These are phyloP conservation scores for Psilopsiagon aymara DNA, from an alignment of 2,113 vertebrate species.

Conservation along the genomic window DNA sequence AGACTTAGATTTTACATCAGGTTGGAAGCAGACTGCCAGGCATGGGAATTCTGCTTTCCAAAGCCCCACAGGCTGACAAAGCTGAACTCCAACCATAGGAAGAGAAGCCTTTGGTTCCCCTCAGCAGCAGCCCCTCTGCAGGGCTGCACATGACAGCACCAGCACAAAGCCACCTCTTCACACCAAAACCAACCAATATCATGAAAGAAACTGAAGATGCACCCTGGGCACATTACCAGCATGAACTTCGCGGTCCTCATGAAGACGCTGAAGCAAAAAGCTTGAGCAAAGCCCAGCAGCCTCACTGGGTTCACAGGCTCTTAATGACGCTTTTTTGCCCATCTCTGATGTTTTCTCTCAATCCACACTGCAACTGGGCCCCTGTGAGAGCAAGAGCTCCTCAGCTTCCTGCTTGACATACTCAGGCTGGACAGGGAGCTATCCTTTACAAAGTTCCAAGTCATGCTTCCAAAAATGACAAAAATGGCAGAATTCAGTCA, in stretches of 20 bases:
- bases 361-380: too few relatives aligned
- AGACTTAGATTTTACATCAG: neutral
- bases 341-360: neutral
- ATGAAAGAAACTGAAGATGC: neutral
- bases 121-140: too few relatives aligned
- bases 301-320: neutral
- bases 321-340: neutral
- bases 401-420: too few relatives aligned
- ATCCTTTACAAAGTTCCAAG: neutral
- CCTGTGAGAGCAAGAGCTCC: neutral
- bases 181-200: neutral
- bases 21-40: neutral
- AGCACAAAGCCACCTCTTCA: neutral
- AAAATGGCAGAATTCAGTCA: neutral
- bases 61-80: neutral
- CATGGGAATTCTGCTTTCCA: neutral
- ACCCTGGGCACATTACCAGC: neutral
- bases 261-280: neutral
- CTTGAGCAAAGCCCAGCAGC: neutral
- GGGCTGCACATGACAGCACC: neutral
- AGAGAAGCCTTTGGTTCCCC: neutral
- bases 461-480: neutral
- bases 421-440: neutral
- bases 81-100: neutral
- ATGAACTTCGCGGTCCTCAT: fast-evolving